A percentile compares a stretch with the other conserved stretches of the same genome.
phyloP scores from a whole-genome alignment of 1,140 invertebrate genomes.

The Mizuhopecten yessoensis region DNA sequence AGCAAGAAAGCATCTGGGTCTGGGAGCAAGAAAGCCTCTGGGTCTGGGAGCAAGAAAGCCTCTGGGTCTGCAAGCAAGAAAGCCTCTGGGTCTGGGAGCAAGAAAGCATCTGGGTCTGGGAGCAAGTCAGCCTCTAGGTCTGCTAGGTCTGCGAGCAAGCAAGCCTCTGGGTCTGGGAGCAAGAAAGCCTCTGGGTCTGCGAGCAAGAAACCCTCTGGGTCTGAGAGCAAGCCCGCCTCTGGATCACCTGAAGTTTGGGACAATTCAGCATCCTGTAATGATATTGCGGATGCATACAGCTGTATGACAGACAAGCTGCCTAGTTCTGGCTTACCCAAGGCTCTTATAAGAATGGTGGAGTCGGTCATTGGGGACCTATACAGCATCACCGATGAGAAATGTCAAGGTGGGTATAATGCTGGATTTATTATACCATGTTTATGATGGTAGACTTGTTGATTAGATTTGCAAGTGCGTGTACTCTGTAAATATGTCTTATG shows the following conservation, averaged over 20 bases:
- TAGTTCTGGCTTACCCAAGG: background rate
- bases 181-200: background rate
- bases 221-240: background rate
- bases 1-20: background rate
- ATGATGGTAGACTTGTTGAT: too few relatives aligned
- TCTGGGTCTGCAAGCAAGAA: background rate
- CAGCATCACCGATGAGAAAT: background rate
- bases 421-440: too few relatives aligned
- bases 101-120: background rate
- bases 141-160: background rate
- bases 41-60: background rate
- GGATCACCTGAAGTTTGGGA: constrained; percentile 11
- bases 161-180: background rate
- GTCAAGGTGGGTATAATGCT: background rate
- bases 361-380: background rate
- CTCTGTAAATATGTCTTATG: too few relatives aligned
- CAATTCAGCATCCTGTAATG: background rate
- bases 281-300: background rate
- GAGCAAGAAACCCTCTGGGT: background rate
- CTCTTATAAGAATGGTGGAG: background rate
- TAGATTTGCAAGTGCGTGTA: too few relatives aligned
- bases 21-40: background rate
- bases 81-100: background rate
- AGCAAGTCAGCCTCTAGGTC: background rate
- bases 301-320: background rate